These are phyloP conservation scores for Pyrochroa serraticornis DNA, from an alignment of 2,888 invertebrate genomes.

Conservation along the genomic window DNA sequence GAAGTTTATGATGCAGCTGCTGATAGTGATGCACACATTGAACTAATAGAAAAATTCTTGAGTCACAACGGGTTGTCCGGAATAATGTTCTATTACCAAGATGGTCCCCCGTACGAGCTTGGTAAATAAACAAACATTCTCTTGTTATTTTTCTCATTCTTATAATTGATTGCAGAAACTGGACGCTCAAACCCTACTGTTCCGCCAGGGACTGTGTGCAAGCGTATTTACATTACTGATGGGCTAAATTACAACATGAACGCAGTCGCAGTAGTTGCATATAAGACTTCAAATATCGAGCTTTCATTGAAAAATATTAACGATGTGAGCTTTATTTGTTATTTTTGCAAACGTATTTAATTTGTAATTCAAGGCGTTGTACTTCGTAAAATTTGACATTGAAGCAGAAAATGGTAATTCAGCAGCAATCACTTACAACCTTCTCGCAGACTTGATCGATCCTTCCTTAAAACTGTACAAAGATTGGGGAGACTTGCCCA, in stretches of 20 bases:
- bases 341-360: not conserved
- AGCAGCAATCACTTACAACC: constrained; percentile 46
- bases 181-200: constrained; percentile 63
- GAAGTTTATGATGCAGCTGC: constrained; percentile 72
- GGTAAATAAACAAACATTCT: constrained; percentile 57
- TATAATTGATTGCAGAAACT: constrained; percentile 61
- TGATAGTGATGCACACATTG: constrained; percentile 69
- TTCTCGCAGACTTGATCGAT: constrained; percentile 52
- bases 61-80: constrained; percentile 63
- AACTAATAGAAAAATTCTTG: constrained; percentile 67
- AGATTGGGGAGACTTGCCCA: constrained; percentile 64
- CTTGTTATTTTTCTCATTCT: constrained; percentile 6
- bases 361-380: constrained; percentile 47
- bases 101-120: constrained; percentile 68
- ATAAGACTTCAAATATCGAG: constrained; percentile 65
- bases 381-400: constrained; percentile 49
- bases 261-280: constrained; percentile 73
- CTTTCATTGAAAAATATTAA: constrained; percentile 71
- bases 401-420: constrained; percentile 44
- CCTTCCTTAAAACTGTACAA: constrained; percentile 59
- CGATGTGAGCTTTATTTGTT: constrained; percentile 61
- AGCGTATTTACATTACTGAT: constrained; percentile 68
- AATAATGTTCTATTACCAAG: constrained; percentile 71
- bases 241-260: constrained; percentile 61
- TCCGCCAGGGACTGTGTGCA: constrained; percentile 52